Evolutionary conservation across 2,113 vertebrate species (phyloP), one percentile per base, ranked within the genome.

Genomic region (Bufo bufo): DNA sequence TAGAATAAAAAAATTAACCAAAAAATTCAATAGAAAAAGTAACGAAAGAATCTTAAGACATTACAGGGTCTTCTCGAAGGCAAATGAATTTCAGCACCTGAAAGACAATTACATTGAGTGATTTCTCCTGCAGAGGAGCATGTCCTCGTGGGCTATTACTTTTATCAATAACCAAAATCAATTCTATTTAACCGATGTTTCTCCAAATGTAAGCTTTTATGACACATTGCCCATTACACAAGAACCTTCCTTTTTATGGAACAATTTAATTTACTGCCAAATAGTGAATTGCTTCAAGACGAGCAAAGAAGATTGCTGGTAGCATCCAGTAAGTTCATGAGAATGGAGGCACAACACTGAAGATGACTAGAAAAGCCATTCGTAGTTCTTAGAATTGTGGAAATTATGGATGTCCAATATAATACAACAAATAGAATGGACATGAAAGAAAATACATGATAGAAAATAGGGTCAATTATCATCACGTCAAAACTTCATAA

Each of bases 81-180:
- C 61, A 56, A 86, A 78, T 86, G 75, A 86, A 74, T 80, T 56
- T 87, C n/a, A 45, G 23, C 10, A 47, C n/a, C 50, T 66, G 77
- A 72, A 66, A 52, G 85, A 52, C 49, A 79, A 87, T 87, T 87
- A 87, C 77, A 71, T 17, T 81, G 85, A 87, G 63, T 80, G 85
- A 72, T 80, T 47, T 65, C 65, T 71, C 20, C 63, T 66, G 61
- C 47, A 23, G 8, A 9, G 50, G 77, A 79, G 49, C 50, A 59
- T 58, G 19, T 79, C 59, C 74, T 54, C 49, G 49, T 65, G 65
- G 77, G 50, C 33, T 43, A 81, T 87, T 56, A 87, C 61, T 72
- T 80, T 87, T 81, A 87, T 81, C 85, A 81, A 87, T 81, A 87
- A 87, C 85, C 85, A 54, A 56, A 87, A 87, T 87, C 85, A 87